Evolutionary conservation across 2,113 vertebrate species (phyloP).

Genomic region (Motacilla alba): DNA sequence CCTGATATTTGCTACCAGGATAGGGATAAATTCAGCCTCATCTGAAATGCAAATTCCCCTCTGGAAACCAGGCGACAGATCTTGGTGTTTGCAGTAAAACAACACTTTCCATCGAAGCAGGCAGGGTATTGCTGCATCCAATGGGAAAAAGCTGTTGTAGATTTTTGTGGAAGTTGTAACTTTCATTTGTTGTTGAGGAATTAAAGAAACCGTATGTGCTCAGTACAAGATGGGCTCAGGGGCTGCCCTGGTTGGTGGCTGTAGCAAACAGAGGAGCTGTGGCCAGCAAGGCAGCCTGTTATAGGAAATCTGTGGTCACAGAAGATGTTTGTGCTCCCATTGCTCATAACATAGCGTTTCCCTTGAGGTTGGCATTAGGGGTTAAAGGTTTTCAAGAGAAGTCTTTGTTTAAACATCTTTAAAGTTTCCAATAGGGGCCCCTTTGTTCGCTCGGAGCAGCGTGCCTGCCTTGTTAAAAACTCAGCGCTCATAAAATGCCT

Average conservation of each 20-base stretch:
- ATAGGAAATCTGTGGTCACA: background rate
- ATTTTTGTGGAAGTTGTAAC: background rate
- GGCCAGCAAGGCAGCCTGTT: slow-evolving; percentile 7
- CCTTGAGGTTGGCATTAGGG: slow-evolving; percentile 50
- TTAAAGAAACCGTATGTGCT: background rate
- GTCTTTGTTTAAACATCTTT: slow-evolving; percentile 53
- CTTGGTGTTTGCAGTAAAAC: background rate
- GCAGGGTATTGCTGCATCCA: background rate
- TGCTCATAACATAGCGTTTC: slow-evolving; percentile 22
- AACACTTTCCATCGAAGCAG: background rate
- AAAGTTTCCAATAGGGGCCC: slow-evolving; percentile 52
- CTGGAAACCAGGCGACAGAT: background rate
- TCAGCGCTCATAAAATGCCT: slow-evolving; percentile 6
- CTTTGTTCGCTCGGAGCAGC: slow-evolving; percentile 29
- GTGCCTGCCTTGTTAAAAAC: slow-evolving; percentile 32
- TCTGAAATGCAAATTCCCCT: background rate
- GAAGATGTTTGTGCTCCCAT: background rate
- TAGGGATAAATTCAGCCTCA: background rate
- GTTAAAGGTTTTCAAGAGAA: slow-evolving; percentile 61
- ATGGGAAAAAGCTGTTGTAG: background rate
- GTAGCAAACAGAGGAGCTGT: background rate
- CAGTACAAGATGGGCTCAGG: background rate
- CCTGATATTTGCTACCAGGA: background rate
- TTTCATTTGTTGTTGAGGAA: background rate
- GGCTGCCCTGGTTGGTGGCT: background rate